phyloP scores from a whole-genome alignment of 2,113 vertebrate genomes.

The Ammodytes dubius region DNA sequence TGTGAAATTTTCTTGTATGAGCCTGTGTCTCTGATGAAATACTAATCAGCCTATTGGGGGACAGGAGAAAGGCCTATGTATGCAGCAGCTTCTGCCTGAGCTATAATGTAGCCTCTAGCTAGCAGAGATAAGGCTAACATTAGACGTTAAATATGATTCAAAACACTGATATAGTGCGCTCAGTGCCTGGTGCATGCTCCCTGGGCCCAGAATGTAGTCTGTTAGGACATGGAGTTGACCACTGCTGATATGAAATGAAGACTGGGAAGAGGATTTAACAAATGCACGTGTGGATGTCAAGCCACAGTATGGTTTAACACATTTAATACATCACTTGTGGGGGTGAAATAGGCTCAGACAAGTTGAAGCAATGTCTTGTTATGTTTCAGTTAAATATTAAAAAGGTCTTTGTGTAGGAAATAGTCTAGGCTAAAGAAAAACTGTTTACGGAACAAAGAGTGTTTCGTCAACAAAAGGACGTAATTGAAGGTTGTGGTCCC shows the following conservation, averaged over 20 bases:
- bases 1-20: too few relatives aligned
- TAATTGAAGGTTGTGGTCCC: conserved; percentile 9
- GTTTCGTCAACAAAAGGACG: conserved; percentile 26
- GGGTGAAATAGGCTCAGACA: conserved; percentile 17
- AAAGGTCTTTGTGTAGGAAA: neutral
- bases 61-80: conserved; percentile 33
- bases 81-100: conserved; percentile 31
- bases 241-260: conserved; percentile 17
- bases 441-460: conserved; percentile 6
- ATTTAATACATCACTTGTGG: neutral
- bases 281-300: neutral
- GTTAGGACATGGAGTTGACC: conserved; percentile 31
- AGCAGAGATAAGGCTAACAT: conserved; percentile 57
- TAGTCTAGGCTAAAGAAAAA: neutral
- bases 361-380: neutral
- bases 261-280: conserved; percentile 16
- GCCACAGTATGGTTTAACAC: neutral
- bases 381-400: neutral
- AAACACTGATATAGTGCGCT: conserved; percentile 54
- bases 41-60: conserved; percentile 54
- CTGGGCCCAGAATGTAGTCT: conserved; percentile 21
- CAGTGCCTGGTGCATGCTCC: conserved; percentile 29
- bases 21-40: conserved; percentile 38
- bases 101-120: conserved; percentile 41
- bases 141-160: conserved; percentile 65